These are phyloP conservation scores for Corynorhinus townsendii DNA, from an alignment of 2,113 vertebrate genomes.

Conservation along the genomic window DNA sequence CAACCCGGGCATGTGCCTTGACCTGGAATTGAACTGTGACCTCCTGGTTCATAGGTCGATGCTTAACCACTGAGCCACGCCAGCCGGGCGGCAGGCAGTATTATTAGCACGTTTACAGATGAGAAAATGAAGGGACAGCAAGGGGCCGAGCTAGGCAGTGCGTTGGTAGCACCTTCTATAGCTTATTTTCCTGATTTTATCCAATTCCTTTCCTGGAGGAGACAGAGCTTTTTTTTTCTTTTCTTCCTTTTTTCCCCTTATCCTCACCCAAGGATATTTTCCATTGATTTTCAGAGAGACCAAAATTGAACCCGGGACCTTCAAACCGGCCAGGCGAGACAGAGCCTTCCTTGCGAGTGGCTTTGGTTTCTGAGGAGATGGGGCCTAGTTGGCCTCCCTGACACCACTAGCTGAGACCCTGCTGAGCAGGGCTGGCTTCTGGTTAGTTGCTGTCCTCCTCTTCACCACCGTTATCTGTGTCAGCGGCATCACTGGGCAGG, in stretches of 20 bases:
- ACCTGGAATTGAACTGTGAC: too few species aligned
- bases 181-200: rapidly evolving
- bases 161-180: rapidly evolving
- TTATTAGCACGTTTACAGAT: not conserved
- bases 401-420: not conserved
- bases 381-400: not conserved
- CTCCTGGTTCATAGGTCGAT: too few species aligned
- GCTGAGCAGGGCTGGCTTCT: not conserved
- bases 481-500: rapidly evolving
- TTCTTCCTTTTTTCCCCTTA: too few species aligned
- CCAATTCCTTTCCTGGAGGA: not conserved
- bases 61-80: too few species aligned
- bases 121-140: not conserved
- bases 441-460: not conserved
- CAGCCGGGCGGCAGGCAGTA: too few species aligned
- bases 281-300: too few species aligned
- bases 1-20: too few species aligned
- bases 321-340: too few species aligned
- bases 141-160: not conserved
- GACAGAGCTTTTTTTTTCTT: too few species aligned
- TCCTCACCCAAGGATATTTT: too few species aligned
- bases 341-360: not conserved
- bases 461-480: not conserved
- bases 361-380: not conserved
- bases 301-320: too few species aligned